phyloP scores from a whole-genome alignment of 2,888 invertebrate species.

The Pyralis farinalis region DNA sequence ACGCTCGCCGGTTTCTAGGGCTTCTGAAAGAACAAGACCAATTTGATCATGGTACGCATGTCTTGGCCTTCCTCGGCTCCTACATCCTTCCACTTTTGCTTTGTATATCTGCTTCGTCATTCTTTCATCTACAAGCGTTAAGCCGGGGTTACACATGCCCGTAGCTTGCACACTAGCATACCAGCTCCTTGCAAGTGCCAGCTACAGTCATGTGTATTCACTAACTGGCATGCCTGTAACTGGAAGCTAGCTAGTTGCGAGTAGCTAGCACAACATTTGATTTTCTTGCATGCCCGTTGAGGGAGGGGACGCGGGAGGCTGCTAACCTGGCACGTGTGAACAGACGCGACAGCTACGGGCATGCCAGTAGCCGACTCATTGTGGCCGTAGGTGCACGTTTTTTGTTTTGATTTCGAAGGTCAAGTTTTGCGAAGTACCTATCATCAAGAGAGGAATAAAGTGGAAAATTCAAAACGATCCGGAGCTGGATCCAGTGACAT shows the following conservation, averaged over 20 bases:
- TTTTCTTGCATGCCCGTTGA: constrained; percentile 19
- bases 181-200: constrained; percentile 18
- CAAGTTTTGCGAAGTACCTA: constrained; percentile 14
- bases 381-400: constrained; percentile 13
- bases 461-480: constrained; percentile 14
- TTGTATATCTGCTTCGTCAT: too few species aligned
- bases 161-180: constrained; percentile 14
- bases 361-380: constrained; percentile 12
- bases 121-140: too few species aligned
- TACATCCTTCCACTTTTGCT: too few species aligned
- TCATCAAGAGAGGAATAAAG: constrained; percentile 15
- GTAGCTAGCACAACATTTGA: constrained; percentile 19
- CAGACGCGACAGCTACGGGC: constrained; percentile 16
- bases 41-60: too few species aligned
- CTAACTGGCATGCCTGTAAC: constrained; percentile 19
- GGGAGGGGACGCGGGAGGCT: constrained; percentile 16
- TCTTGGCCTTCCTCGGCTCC: too few species aligned
- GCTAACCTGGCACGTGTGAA: constrained; percentile 17
- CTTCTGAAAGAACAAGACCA: too few species aligned
- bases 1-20: too few species aligned
- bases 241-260: constrained; percentile 9
- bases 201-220: constrained; percentile 15
- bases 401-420: constrained; percentile 13
- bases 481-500: constrained; percentile 15
- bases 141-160: too few species aligned